A percentile compares a stretch with the other conserved stretches of the same genome.
Conservation (phyloP, 2,888 invertebrate genomes). For the Nymphalis polychloros region DNA sequence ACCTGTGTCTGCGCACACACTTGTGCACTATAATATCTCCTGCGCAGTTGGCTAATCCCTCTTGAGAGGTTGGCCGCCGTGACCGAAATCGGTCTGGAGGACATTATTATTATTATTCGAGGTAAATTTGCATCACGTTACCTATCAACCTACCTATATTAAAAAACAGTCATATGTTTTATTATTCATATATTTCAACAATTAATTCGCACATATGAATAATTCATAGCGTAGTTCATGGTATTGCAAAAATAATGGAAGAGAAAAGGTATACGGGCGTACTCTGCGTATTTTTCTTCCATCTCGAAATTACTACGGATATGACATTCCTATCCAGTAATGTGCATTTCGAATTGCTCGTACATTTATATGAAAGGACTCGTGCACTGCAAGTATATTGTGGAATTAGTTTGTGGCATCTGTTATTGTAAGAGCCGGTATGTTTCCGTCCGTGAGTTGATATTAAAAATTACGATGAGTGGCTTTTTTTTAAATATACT, state of each 20-base stretch:
- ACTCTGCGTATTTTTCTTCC: slow-evolving; percentile 29
- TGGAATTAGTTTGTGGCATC: slow-evolving; percentile 10
- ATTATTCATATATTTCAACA: neutral
- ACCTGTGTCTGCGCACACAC: too few species aligned
- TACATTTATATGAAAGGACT: slow-evolving; percentile 15
- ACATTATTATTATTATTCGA: too few species aligned
- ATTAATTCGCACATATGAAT: neutral
- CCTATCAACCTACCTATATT: too few species aligned
- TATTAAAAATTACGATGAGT: too few species aligned
- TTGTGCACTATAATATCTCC: too few species aligned
- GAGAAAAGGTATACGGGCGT: neutral
- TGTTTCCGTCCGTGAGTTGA: neutral
- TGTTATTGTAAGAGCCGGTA: slow-evolving; percentile 3
- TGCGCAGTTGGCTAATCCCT: too few species aligned
- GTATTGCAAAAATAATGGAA: neutral
- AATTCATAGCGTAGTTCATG: neutral
- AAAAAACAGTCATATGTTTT: too few species aligned
- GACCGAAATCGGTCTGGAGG: too few species aligned
- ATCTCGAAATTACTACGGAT: slow-evolving; percentile 34
- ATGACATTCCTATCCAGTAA: slow-evolving; percentile 33
- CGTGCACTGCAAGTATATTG: slow-evolving; percentile 5
- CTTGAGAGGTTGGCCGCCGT: too few species aligned
- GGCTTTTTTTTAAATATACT: too few species aligned
- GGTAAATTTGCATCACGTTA: too few species aligned
- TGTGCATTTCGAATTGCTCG: slow-evolving; percentile 27